These are phyloP conservation scores for Epizoanthus rinbou DNA, from an alignment of 92 coral and sea anemone species.

Conservation along the genomic window DNA sequence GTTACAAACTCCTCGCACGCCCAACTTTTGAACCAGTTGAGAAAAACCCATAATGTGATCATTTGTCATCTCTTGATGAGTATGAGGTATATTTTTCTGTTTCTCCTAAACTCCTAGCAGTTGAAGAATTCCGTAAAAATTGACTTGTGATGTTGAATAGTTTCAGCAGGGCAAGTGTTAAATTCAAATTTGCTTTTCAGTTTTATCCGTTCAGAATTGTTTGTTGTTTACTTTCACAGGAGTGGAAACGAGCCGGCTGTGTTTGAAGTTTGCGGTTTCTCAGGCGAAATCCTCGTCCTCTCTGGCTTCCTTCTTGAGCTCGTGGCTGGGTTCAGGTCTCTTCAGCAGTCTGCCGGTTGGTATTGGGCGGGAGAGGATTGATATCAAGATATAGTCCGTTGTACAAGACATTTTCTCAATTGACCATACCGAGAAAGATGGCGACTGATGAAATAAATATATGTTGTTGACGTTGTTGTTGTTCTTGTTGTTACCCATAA, in stretches of 20 bases:
- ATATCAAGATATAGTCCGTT: not conserved
- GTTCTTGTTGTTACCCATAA: too few relatives aligned
- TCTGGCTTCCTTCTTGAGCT: slow-evolving; percentile 71
- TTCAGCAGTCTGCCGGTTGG: slow-evolving; percentile 67
- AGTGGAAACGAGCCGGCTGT: slow-evolving; percentile 58
- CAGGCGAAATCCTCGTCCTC: slow-evolving; percentile 83
- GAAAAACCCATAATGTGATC: too few relatives aligned
- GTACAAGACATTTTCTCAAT: not conserved
- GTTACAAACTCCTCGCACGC: too few relatives aligned
- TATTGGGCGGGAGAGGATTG: not conserved
- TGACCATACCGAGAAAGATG: too few relatives aligned
- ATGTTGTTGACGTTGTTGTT: too few relatives aligned
- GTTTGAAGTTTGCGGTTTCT: slow-evolving; percentile 75
- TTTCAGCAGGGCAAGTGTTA: not conserved
- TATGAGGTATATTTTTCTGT: too few relatives aligned
- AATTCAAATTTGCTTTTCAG: not conserved
- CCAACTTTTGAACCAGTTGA: too few relatives aligned
- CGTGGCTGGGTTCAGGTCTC: slow-evolving; percentile 75
- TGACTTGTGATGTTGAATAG: too few relatives aligned
- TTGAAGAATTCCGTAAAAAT: too few relatives aligned
- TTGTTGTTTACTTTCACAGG: slow-evolving; percentile 48
- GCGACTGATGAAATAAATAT: too few relatives aligned
- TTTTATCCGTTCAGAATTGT: not conserved
- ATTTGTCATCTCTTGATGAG: too few relatives aligned
- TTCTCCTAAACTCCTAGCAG: too few relatives aligned